Base-by-base conservation (phyloP, 2,888 invertebrate genomes). In the Patella caerulea region DNA sequence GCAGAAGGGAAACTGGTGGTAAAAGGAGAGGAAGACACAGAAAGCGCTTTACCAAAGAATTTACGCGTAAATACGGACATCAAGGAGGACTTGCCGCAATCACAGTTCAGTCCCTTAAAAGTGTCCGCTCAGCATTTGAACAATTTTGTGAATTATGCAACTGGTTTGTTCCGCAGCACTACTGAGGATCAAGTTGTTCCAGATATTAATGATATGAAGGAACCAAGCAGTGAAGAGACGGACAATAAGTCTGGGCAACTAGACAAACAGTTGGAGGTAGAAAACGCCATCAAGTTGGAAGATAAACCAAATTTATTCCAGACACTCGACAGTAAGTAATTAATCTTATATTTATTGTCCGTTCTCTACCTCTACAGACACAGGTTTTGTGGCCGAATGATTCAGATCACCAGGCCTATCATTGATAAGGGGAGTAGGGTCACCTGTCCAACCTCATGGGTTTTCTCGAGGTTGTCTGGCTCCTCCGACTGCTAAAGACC, bases 221-320 rank as follows among this genome's bases (percentile, higher is more conserved):
- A 75, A 15, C 76, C 65, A 11, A 59, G 71, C 24, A 34, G 74
- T 9, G 76, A 76, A 71, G 54, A 59, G 56, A 76, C 56, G 7
- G 65, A 65, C 70, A 73, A n/a, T 19, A 75, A 29, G 74, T 59
- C 17, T 52, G 65, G 45, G 72, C 74, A 24, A 78, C 69, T 19
- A 69, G 79, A 70, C 73, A 79, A 71, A 78, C 74, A 76, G 79
- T 78, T 88, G 9, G 87, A 84, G 29, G 86, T 90, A 59, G 88
- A 87, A 76, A 90, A 82, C 81, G 88, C 87, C 0, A 86, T 91
- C 9, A 86, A 88, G 12, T 81, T 88, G 29, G 89, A 88, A 24
- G 98, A 98, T 91, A 97, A 96, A 95, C 97, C 98, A 5, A 97
- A 97, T 92, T 94, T 98, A 85, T 98, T 98, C 93, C 96, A 96